Conservation (phyloP, 2,888 invertebrate genomes). For the Noctuana brunneofusca region DNA sequence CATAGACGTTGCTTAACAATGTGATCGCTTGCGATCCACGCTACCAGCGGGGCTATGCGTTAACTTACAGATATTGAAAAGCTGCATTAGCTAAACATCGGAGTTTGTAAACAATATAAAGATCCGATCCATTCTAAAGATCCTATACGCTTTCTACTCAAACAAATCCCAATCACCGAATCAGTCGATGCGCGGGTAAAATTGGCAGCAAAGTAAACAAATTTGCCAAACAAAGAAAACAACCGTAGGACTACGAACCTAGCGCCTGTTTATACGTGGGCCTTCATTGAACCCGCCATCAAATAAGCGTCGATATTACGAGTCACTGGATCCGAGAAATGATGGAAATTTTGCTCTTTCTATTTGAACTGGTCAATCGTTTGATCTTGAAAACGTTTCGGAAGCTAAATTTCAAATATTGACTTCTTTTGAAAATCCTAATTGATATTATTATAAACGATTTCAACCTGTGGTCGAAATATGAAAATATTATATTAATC, state of each 20-base stretch:
- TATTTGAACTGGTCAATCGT: slow-evolving; percentile 3
- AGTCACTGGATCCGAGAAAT: slow-evolving; percentile 7
- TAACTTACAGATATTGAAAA: no score
- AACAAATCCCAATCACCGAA: slow-evolving; percentile 5
- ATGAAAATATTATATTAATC: not conserved
- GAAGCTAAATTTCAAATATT: not conserved
- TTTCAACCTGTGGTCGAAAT: not conserved
- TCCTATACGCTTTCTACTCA: not conserved
- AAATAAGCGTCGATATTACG: slow-evolving; percentile 14
- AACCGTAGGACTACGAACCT: not conserved
- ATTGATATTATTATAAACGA: not conserved
- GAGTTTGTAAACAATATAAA: not conserved
- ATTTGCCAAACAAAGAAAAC: slow-evolving; percentile 14
- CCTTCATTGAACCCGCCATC: slow-evolving; percentile 6
- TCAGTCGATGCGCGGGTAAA: slow-evolving; percentile 8
- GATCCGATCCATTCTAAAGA: slow-evolving; percentile 1
- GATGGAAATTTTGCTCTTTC: slow-evolving; percentile 6
- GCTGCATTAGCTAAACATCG: no score
- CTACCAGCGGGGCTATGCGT: no score
- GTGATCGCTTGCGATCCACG: no score
- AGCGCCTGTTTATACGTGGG: slow-evolving; percentile 3
- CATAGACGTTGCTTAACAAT: no score
- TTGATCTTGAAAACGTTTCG: slow-evolving; percentile 1
- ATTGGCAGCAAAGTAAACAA: slow-evolving; percentile 14
- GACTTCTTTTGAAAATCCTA: not conserved